These are phyloP conservation scores for Poliocrania exsul DNA, from an alignment of 2,797 vertebrate species.

Conservation along the genomic window DNA sequence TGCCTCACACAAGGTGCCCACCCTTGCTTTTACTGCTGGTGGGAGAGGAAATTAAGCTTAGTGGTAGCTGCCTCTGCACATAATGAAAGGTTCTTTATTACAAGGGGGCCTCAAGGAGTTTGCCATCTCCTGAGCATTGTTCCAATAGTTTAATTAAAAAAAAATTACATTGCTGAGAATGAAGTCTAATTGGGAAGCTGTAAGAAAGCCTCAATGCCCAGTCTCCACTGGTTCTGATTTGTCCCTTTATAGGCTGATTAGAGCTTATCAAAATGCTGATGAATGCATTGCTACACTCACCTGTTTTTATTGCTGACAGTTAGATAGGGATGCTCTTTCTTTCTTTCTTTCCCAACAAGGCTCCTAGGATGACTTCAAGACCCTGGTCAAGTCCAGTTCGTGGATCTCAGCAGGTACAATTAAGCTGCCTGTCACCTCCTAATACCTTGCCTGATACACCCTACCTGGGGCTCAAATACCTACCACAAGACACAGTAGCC, in stretches of 20 bases:
- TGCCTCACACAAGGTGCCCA: neutral
- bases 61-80: neutral
- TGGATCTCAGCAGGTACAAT: neutral
- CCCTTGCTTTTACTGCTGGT: neutral
- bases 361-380: neutral
- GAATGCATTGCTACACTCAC: neutral
- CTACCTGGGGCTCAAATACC: neutral
- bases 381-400: neutral
- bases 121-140: constrained; percentile 37
- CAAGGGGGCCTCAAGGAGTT: constrained; percentile 14
- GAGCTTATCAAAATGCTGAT: neutral
- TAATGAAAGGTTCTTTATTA: constrained; percentile 51
- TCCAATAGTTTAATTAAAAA: constrained; percentile 64
- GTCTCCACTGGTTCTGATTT: neutral
- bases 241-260: neutral
- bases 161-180: constrained; percentile 33
- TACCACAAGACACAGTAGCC: rapidly evolving
- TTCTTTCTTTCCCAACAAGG: neutral
- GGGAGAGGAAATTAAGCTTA: constrained; percentile 30
- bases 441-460: neutral
- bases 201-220: neutral
- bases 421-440: neutral
- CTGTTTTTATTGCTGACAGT: neutral
- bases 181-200: constrained; percentile 29
- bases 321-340: neutral